Conservation (phyloP, 2,113 vertebrate genomes). For the Acanthochromis polyacanthus region DNA sequence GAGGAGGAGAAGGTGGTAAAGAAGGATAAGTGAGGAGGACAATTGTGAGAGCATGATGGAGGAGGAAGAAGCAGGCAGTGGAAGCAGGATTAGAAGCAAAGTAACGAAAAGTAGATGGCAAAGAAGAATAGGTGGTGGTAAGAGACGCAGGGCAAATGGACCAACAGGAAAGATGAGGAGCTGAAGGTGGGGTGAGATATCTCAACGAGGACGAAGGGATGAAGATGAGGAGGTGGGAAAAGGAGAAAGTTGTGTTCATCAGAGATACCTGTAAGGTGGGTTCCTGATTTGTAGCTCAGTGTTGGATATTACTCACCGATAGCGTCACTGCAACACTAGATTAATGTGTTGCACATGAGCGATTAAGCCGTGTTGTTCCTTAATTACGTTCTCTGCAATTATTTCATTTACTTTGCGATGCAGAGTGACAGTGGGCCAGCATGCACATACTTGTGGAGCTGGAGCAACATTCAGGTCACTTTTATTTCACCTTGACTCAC, state of each 20-base stretch:
- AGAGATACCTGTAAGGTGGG: background rate
- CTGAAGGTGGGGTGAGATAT: too few species aligned
- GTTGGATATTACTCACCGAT: background rate
- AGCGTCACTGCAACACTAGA: background rate
- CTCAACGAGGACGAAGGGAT: background rate
- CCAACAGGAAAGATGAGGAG: background rate
- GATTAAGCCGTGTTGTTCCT: background rate
- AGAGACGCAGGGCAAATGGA: background rate
- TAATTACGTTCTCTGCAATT: background rate
- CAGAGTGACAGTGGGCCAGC: too few species aligned
- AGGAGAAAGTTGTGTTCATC: background rate
- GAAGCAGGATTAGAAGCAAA: conserved; percentile 24
- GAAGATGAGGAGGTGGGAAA: background rate
- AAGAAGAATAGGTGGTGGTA: background rate
- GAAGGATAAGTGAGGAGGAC: conserved; percentile 33
- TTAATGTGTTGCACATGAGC: background rate
- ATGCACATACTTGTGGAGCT: too few species aligned
- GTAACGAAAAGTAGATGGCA: background rate
- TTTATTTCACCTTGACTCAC: background rate
- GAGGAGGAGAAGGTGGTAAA: conserved; percentile 19
- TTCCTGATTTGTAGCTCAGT: background rate
- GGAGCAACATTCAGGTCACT: too few species aligned
- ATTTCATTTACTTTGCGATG: background rate
- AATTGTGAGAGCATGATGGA: conserved; percentile 27
- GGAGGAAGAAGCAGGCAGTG: conserved; percentile 9